Conservation (phyloP, 2,113 vertebrate species). For the Lutjanus erythropterus region DNA sequence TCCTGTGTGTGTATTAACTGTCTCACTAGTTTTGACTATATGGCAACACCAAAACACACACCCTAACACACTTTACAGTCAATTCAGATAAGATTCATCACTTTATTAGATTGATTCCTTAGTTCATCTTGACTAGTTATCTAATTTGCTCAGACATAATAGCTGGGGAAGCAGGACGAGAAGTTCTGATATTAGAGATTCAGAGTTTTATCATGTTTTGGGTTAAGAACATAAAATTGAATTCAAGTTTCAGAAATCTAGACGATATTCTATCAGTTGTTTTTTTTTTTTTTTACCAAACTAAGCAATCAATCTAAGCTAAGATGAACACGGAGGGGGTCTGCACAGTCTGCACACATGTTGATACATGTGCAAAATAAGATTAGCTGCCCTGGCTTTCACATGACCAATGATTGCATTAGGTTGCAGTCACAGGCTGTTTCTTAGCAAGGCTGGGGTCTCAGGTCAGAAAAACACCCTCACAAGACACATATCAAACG, state of each 20-base stretch:
- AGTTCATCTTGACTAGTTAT: neutral
- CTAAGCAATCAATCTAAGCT: slow-evolving; percentile 10
- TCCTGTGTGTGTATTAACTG: neutral
- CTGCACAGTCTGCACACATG: slow-evolving; percentile 32
- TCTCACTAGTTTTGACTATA: neutral
- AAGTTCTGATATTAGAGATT: neutral
- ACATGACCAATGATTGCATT: slow-evolving; percentile 76
- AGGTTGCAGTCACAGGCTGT: slow-evolving; percentile 60
- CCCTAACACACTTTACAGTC: neutral
- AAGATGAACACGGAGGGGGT: neutral
- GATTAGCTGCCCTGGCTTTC: slow-evolving; percentile 66
- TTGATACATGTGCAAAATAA: slow-evolving; percentile 45
- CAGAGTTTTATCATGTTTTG: neutral
- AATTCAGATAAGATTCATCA: slow-evolving; percentile 16
- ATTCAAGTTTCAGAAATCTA: neutral
- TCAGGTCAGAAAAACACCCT: slow-evolving; percentile 71
- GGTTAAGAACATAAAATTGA: neutral
- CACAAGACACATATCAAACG: slow-evolving; percentile 64
- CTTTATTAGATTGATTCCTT: neutral
- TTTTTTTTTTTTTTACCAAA: slow-evolving; percentile 29
- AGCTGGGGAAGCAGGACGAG: neutral
- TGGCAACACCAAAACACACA: neutral
- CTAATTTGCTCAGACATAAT: slow-evolving; percentile 22
- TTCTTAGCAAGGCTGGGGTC: slow-evolving; percentile 52
- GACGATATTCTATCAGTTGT: slow-evolving; percentile 6